phyloP scores from a whole-genome alignment of 2,888 invertebrate species.

The Athalia circularis region DNA sequence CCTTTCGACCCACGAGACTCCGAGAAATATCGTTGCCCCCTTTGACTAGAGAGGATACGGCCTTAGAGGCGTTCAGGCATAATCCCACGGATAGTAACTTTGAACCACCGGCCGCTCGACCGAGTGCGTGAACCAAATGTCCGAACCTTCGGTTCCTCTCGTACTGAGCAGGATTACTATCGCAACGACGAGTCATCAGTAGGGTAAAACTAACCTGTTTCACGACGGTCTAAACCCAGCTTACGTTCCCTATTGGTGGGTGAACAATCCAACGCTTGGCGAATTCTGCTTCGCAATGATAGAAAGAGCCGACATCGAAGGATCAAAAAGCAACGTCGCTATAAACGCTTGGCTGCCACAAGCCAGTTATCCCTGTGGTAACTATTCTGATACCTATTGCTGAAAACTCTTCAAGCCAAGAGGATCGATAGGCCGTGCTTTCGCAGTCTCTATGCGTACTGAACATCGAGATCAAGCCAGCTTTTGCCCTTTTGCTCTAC shows the following conservation, averaged over 20 bases:
- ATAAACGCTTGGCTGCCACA: constrained; percentile 80
- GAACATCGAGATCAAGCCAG: constrained; percentile 82
- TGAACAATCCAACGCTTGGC: constrained; percentile 85
- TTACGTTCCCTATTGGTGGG: constrained; percentile 81
- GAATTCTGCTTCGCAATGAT: constrained; percentile 85
- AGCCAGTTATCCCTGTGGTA: constrained; percentile 79
- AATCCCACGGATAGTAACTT: constrained; percentile 81
- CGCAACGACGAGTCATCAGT: constrained; percentile 75
- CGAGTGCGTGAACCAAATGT: constrained; percentile 78
- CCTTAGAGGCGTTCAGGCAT: constrained; percentile 79
- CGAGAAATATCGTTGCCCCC: constrained; percentile 74
- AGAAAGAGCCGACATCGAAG: constrained; percentile 86
- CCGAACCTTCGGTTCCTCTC: constrained; percentile 72
- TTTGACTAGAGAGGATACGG: constrained; percentile 79
- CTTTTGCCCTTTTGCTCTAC: constrained; percentile 84
- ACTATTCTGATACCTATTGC: constrained; percentile 74
- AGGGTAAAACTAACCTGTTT: constrained; percentile 80
- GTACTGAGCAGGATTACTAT: constrained; percentile 74
- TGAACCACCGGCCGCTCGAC: constrained; percentile 80
- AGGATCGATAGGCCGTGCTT: constrained; percentile 83
- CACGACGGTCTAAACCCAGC: constrained; percentile 82
- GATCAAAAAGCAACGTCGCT: constrained; percentile 84
- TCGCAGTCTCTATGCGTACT: constrained; percentile 80
- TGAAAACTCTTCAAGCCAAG: constrained; percentile 75
- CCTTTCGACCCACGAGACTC: constrained; percentile 75